Conservation (phyloP, 2,113 vertebrate genomes). For the Proterorhinus semilunaris region DNA sequence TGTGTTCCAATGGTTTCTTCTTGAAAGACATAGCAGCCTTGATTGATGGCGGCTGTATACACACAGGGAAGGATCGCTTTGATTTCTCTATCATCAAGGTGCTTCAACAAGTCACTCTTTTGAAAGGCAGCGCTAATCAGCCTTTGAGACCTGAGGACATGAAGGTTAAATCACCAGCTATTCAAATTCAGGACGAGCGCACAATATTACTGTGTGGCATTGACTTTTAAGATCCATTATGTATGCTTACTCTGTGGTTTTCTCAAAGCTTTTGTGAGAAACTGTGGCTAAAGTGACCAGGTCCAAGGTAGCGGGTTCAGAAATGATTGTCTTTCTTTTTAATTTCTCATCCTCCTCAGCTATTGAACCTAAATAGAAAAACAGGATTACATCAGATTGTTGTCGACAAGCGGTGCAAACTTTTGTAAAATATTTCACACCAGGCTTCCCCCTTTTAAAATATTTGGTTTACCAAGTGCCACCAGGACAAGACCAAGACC, state of each 20-base stretch:
- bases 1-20: slow-evolving; percentile 70
- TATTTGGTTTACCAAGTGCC: too few species aligned
- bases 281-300: slow-evolving; percentile 46
- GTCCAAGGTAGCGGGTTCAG: slow-evolving; percentile 66
- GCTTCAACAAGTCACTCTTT: slow-evolving; percentile 74
- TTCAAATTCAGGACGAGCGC: neutral
- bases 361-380: slow-evolving; percentile 16
- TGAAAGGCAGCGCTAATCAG: slow-evolving; percentile 68
- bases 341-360: slow-evolving; percentile 48
- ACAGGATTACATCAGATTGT: neutral
- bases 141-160: slow-evolving; percentile 62
- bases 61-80: slow-evolving; percentile 67
- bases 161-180: slow-evolving; percentile 5
- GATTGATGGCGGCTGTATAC: slow-evolving; percentile 55
- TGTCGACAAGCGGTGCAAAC: slow-evolving; percentile 6
- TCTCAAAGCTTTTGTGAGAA: slow-evolving; percentile 67
- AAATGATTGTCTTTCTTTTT: slow-evolving; percentile 69
- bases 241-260: slow-evolving; percentile 71
- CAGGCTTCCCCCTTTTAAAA: too few species aligned
- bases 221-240: slow-evolving; percentile 9
- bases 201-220: neutral
- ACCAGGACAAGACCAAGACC: too few species aligned
- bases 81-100: slow-evolving; percentile 69
- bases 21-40: slow-evolving; percentile 69
- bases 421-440: too few species aligned